Evolutionary conservation across 1,140 invertebrate genomes (phyloP).

Genomic region (Trachelipus rathkii): DNA sequence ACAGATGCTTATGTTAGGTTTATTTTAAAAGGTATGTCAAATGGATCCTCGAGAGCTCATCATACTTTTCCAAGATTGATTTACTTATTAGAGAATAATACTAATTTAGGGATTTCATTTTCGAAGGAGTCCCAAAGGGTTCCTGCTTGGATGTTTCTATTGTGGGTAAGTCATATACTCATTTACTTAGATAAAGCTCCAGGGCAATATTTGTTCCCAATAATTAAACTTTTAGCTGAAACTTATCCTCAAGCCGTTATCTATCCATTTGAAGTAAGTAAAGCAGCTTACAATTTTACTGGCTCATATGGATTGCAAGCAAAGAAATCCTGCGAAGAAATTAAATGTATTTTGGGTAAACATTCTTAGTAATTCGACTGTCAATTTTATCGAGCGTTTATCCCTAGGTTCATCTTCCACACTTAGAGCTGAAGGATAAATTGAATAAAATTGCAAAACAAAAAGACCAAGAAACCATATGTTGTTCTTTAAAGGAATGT

Average conservation of each 20-base stretch:
- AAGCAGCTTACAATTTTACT: slow-evolving; percentile 34
- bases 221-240: slow-evolving; percentile 56
- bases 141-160: slow-evolving; percentile 63
- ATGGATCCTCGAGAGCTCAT: slow-evolving; percentile 58
- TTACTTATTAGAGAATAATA: slow-evolving; percentile 54
- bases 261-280: slow-evolving; percentile 59
- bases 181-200: slow-evolving; percentile 55
- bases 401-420: slow-evolving; percentile 32
- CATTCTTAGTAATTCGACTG: slow-evolving; percentile 34
- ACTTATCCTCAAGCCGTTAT: slow-evolving; percentile 64
- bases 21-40: slow-evolving; percentile 59
- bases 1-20: slow-evolving; percentile 44
- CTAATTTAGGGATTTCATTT: slow-evolving; percentile 51
- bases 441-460: background rate
- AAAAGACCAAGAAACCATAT: background rate
- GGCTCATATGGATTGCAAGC: slow-evolving; percentile 27
- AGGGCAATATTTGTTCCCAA: slow-evolving; percentile 50
- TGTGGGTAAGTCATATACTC: slow-evolving; percentile 65
- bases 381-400: slow-evolving; percentile 33
- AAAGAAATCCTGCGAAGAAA: slow-evolving; percentile 30
- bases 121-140: slow-evolving; percentile 50
- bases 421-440: slow-evolving; percentile 24
- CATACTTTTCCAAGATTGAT: slow-evolving; percentile 64
- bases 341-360: slow-evolving; percentile 25
- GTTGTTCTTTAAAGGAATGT: slow-evolving; percentile 20